Evolutionary conservation across 2,797 vertebrate species (phyloP).

Genomic region (Mormyrus proboscirostris): DNA sequence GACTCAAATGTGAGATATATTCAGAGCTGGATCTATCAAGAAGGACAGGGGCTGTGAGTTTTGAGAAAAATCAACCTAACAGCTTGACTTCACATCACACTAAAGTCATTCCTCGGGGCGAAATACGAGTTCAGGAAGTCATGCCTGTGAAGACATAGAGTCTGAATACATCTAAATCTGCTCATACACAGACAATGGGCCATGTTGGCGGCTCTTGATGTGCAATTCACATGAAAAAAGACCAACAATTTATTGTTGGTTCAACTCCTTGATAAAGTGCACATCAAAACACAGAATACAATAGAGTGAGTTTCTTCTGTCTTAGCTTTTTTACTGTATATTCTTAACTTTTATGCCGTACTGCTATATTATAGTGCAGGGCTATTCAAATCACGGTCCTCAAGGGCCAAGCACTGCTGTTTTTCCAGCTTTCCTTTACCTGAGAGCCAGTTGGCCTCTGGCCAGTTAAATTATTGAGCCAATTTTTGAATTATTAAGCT

Average conservation of each 20-base stretch:
- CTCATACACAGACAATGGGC: background rate
- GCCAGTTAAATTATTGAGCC: too few species aligned
- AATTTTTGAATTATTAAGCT: too few species aligned
- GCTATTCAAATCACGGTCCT: too few species aligned
- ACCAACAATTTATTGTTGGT: background rate
- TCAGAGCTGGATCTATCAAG: conserved; percentile 22
- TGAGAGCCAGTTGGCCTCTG: too few species aligned
- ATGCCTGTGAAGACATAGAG: background rate
- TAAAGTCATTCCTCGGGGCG: background rate
- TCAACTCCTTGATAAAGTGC: background rate
- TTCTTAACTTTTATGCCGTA: background rate
- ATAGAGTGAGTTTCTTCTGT: background rate
- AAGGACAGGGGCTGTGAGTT: background rate
- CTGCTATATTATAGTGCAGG: background rate
- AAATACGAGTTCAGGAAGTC: background rate
- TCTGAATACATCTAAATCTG: background rate
- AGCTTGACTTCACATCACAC: background rate
- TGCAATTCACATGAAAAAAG: background rate
- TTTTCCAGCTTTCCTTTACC: too few species aligned
- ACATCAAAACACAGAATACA: background rate
- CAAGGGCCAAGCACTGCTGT: too few species aligned
- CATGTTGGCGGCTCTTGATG: background rate
- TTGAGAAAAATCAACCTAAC: background rate
- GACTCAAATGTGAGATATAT: background rate
- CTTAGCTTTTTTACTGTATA: background rate